Conservation (phyloP, 2,797 vertebrate species). For the Siniperca scherzeri region DNA sequence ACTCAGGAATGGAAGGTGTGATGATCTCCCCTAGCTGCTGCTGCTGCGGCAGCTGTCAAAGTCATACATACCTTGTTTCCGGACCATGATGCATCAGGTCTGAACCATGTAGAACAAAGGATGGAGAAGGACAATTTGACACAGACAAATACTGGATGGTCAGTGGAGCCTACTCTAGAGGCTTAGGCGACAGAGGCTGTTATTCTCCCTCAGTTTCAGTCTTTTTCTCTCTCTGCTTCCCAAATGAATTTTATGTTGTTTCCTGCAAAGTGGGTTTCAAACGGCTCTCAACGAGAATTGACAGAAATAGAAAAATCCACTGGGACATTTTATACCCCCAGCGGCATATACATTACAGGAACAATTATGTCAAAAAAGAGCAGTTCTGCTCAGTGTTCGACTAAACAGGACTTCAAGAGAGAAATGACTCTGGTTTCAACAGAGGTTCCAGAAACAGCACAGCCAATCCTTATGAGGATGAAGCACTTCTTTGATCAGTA, state of each 20-base stretch:
- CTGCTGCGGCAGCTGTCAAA: slow-evolving; percentile 62
- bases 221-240: slow-evolving; percentile 6
- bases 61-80: slow-evolving; percentile 47
- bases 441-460: slow-evolving; percentile 64
- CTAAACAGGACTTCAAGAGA: slow-evolving; percentile 68
- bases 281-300: slow-evolving; percentile 49
- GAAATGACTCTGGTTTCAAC: slow-evolving; percentile 68
- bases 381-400: slow-evolving; percentile 39
- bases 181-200: slow-evolving; percentile 22
- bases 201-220: slow-evolving; percentile 15
- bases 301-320: slow-evolving; percentile 51
- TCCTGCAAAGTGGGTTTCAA: slow-evolving; percentile 43
- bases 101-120: slow-evolving; percentile 44
- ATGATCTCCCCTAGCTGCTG: slow-evolving; percentile 65
- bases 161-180: slow-evolving; percentile 22
- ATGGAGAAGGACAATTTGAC: slow-evolving; percentile 68
- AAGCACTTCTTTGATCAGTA: slow-evolving; percentile 78
- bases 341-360: slow-evolving; percentile 60
- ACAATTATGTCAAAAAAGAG: slow-evolving; percentile 49
- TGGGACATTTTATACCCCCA: slow-evolving; percentile 36
- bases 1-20: slow-evolving; percentile 64
- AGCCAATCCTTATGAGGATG: slow-evolving; percentile 65
- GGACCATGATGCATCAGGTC: slow-evolving; percentile 65
- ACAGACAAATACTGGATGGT: slow-evolving; percentile 51
- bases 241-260: slow-evolving; percentile 47